Percentiles rank a stretch among this genome's conserved stretches.
Conservation (phyloP, 1,140 invertebrate genomes). For the Papilio xuthus region DNA sequence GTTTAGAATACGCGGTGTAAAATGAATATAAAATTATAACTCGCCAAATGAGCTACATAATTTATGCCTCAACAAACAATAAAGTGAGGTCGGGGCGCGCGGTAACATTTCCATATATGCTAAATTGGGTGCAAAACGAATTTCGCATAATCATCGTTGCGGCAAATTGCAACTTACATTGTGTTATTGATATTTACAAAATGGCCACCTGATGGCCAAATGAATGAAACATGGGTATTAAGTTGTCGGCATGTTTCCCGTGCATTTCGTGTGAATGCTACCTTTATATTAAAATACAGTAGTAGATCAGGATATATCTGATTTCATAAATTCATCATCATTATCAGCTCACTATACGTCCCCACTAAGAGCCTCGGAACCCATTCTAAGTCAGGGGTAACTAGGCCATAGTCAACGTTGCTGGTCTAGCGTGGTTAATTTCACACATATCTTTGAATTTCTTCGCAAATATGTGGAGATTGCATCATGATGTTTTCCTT, state of each 20-base stretch:
- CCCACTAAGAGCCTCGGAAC: too few relatives aligned
- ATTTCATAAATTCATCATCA: too few relatives aligned
- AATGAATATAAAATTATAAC: slow-evolving; percentile 39
- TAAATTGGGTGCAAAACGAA: slow-evolving; percentile 46
- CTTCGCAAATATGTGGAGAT: too few relatives aligned
- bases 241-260: slow-evolving; percentile 2
- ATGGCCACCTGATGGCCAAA: slow-evolving; percentile 38
- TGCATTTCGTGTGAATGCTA: slow-evolving; percentile 5
- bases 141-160: slow-evolving; percentile 40
- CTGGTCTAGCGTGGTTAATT: too few relatives aligned
- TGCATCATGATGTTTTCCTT: too few relatives aligned
- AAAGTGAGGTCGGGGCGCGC: slow-evolving; percentile 39
- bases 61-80: slow-evolving; percentile 45
- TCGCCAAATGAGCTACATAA: slow-evolving; percentile 47
- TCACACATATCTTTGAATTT: too few relatives aligned
- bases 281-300: too few relatives aligned
- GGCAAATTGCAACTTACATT: slow-evolving; percentile 43
- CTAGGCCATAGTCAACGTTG: too few relatives aligned
- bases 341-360: too few relatives aligned
- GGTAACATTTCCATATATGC: slow-evolving; percentile 41
- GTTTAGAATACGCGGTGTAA: slow-evolving; percentile 10
- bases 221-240: slow-evolving; percentile 40
- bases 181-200: slow-evolving; percentile 38
- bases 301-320: too few relatives aligned
- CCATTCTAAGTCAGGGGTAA: too few relatives aligned